phyloP scores from a whole-genome alignment of 1,140 invertebrate species.

The Monochamus saltuarius region DNA sequence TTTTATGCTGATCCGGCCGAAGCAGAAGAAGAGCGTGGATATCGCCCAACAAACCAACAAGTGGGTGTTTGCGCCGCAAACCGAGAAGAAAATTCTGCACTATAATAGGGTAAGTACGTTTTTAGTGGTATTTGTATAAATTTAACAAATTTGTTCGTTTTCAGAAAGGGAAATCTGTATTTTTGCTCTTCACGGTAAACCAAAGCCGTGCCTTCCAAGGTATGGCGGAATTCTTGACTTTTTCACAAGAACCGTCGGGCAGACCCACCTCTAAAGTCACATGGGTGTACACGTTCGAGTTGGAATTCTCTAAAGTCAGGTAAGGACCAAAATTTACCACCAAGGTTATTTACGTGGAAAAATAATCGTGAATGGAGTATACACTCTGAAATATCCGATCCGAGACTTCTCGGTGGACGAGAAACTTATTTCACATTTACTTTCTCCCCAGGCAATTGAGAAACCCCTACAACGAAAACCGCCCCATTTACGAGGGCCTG shows the following conservation, averaged over 20 bases:
- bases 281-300: conserved; percentile 29
- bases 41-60: conserved; percentile 46
- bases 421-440: too few relatives aligned
- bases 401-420: too few relatives aligned
- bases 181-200: conserved; percentile 34
- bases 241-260: conserved; percentile 9
- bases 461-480: conserved; percentile 30
- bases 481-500: conserved; percentile 26
- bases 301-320: conserved; percentile 32
- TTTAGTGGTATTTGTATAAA: conserved; percentile 1
- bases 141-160: conserved; percentile 7
- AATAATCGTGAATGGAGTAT: too few relatives aligned
- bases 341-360: neutral
- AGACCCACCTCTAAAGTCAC: conserved; percentile 29
- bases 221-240: conserved; percentile 30
- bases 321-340: conserved; percentile 20
- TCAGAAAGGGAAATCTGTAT: conserved; percentile 33
- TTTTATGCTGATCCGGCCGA: conserved; percentile 53
- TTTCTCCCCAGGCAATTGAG: conserved; percentile 29
- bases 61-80: conserved; percentile 53
- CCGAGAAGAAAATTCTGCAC: conserved; percentile 52
- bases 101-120: conserved; percentile 50
- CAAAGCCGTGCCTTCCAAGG: conserved; percentile 32
- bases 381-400: too few relatives aligned
- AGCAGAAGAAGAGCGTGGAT: conserved; percentile 50